These are phyloP conservation scores for Limnephilus rhombicus DNA, from an alignment of 2,888 invertebrate genomes.

Conservation along the genomic window DNA sequence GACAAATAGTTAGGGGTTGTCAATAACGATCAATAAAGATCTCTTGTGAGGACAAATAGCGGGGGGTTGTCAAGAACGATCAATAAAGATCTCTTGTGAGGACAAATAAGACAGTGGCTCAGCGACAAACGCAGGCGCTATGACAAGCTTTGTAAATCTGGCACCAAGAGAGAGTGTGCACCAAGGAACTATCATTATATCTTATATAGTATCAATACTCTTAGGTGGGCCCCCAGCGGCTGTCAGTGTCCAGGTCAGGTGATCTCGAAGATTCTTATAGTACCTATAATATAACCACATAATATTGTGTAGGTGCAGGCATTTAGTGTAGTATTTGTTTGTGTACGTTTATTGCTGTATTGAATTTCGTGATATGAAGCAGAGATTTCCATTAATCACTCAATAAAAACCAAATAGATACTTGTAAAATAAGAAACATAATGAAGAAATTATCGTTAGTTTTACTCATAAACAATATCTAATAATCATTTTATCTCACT, in stretches of 20 bases:
- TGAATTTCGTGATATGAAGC: neutral
- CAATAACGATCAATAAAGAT: too few relatives aligned
- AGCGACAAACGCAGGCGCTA: neutral
- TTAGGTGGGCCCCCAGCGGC: neutral
- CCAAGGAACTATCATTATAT: too few relatives aligned
- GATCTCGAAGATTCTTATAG: neutral
- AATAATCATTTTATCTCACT: constrained; percentile 3
- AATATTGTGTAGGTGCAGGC: neutral
- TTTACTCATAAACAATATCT: constrained; percentile 16
- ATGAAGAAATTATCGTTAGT: constrained; percentile 30
- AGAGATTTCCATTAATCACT: constrained; percentile 11
- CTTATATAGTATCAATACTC: too few relatives aligned
- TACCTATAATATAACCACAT: neutral
- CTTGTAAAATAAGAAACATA: neutral
- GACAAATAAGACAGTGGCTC: neutral
- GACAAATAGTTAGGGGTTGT: neutral
- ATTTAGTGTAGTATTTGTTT: neutral
- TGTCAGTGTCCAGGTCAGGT: neutral
- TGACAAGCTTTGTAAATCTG: neutral
- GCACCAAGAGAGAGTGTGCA: neutral
- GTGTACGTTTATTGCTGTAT: neutral
- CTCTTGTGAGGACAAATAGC: neutral
- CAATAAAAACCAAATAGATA: neutral
- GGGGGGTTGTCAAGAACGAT: too few relatives aligned
- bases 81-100: too few relatives aligned